Conservation (phyloP, 1,140 invertebrate species). For the Drosophila sp. region DNA sequence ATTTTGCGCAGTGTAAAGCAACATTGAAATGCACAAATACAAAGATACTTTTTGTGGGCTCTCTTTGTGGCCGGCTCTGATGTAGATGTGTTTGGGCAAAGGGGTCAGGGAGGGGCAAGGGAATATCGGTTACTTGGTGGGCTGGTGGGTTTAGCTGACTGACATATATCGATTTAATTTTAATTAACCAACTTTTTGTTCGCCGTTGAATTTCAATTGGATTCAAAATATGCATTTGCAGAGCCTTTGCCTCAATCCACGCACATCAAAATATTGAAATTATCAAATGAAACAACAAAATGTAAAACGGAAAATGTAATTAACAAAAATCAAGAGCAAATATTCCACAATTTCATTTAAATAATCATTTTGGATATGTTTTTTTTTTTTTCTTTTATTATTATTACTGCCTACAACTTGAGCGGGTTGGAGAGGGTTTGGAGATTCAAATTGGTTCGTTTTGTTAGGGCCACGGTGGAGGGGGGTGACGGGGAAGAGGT, state of each 20-base stretch:
- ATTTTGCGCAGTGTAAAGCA: too few relatives aligned
- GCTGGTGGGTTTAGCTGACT: constrained; percentile 44
- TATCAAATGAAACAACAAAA: constrained; percentile 53
- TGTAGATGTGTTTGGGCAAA: too few relatives aligned
- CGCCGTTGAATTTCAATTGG: constrained; percentile 49
- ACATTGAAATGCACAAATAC: too few relatives aligned
- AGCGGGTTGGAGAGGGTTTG: constrained; percentile 24
- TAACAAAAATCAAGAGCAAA: constrained; percentile 70
- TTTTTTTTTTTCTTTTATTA: constrained; percentile 35
- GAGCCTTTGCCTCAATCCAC: constrained; percentile 16
- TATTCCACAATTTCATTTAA: constrained; percentile 51
- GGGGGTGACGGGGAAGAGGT: constrained; percentile 32
- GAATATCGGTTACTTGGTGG: constrained; percentile 18
- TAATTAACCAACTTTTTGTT: constrained; percentile 73
- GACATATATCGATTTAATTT: constrained; percentile 65
- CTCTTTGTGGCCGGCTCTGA: too few relatives aligned
- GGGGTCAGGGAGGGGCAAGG: too few relatives aligned
- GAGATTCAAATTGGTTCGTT: constrained; percentile 7
- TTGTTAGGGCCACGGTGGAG: constrained; percentile 5
- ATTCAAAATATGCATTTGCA: constrained; percentile 23
- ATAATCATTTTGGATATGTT: not conserved
- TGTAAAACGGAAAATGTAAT: constrained; percentile 61
- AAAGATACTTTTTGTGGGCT: too few relatives aligned
- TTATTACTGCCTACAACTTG: constrained; percentile 61
- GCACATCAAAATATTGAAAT: constrained; percentile 57